Conservation (phyloP, 2,797 vertebrate species). For the Eulemur mongoz region DNA sequence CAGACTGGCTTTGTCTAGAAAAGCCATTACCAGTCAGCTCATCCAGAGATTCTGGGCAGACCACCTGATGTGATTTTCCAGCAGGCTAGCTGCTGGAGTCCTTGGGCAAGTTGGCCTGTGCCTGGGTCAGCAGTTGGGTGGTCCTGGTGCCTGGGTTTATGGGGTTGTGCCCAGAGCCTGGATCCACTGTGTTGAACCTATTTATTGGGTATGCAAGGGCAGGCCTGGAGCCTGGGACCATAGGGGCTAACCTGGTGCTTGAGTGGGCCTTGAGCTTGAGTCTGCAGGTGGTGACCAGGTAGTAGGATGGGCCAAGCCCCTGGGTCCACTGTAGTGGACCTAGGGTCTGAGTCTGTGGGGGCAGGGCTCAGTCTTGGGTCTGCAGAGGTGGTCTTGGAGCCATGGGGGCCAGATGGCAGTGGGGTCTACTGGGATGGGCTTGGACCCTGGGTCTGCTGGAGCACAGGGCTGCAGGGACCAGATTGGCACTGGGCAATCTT, state of each 20-base stretch:
- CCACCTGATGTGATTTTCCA: neutral
- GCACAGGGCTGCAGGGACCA: neutral
- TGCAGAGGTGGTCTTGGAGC: neutral
- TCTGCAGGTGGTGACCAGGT: neutral
- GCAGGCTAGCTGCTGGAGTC: neutral
- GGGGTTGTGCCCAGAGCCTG: neutral
- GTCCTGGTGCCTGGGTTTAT: neutral
- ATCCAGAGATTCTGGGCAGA: neutral
- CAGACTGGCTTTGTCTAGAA: neutral
- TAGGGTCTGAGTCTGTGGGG: too few relatives aligned
- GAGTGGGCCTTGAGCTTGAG: neutral
- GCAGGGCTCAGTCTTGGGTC: too few relatives aligned
- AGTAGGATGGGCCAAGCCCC: neutral
- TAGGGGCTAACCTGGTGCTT: neutral
- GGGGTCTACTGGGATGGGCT: neutral
- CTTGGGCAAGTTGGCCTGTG: neutral
- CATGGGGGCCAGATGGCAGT: neutral
- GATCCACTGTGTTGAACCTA: neutral
- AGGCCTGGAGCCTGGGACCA: too few relatives aligned
- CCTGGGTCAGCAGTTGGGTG: neutral
- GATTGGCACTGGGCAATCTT: neutral
- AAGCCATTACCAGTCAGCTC: neutral
- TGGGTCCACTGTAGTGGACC: too few relatives aligned
- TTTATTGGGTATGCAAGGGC: neutral
- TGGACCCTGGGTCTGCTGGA: neutral